These are phyloP conservation scores for Trichoplusia ni DNA, from an alignment of 1,140 invertebrate genomes.

Conservation along the genomic window DNA sequence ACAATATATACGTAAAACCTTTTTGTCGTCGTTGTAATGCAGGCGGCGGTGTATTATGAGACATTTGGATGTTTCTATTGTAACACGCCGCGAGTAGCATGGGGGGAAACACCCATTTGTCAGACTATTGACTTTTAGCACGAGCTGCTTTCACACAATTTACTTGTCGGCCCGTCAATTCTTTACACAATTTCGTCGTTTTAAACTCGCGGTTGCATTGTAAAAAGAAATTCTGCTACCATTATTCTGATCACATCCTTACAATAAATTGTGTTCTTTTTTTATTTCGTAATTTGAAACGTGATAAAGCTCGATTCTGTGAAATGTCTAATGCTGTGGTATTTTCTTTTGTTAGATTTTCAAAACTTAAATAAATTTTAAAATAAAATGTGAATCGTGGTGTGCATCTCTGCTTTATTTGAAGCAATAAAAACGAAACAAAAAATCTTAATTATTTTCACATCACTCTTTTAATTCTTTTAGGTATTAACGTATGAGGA, in stretches of 20 bases:
- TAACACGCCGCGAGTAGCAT: background rate
- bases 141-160: constrained; percentile 19
- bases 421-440: too few species aligned
- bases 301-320: background rate
- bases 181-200: constrained; percentile 4
- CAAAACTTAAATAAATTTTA: background rate
- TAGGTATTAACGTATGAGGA: too few species aligned
- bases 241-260: constrained; percentile 19
- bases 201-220: background rate
- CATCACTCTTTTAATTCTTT: too few species aligned
- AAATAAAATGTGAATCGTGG: background rate
- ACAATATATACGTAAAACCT: background rate
- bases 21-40: constrained; percentile 16
- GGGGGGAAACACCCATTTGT: constrained; percentile 22
- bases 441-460: too few species aligned
- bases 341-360: constrained; percentile 2
- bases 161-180: constrained; percentile 5
- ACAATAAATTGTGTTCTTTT: constrained; percentile 10
- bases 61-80: constrained; percentile 21
- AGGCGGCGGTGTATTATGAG: constrained; percentile 7
- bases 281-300: constrained; percentile 15
- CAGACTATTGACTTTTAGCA: constrained; percentile 27
- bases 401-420: too few species aligned
- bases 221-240: background rate
- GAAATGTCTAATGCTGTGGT: background rate